phyloP scores from a whole-genome alignment of 1,140 invertebrate genomes.

The honey bee (Apis mellifera) region Amel_HAv3.1 CM009931.2:8707001-8707500 shows the following conservation, averaged over 20 bases:
- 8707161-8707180: conserved; percentile 35
- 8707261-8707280: conserved; percentile 61
- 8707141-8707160: not conserved
- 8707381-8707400: conserved; percentile 11
- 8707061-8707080: conserved; percentile 44
- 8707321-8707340: conserved; percentile 43
- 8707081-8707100: not conserved
- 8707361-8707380: not conserved
- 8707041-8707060: conserved; percentile 34
- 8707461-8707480: too few relatives aligned
- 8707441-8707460: not conserved
- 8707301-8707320: conserved; percentile 59
- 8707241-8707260: conserved; percentile 70
- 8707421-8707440: too few relatives aligned
- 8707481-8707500: too few relatives aligned
- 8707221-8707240: conserved; percentile 69
- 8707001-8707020: conserved; percentile 49
- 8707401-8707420: not conserved
- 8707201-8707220: conserved; percentile 42
- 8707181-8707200: conserved; percentile 35
- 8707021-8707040: conserved; percentile 34
- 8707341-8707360: conserved; percentile 31
- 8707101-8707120: not conserved
- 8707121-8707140: not conserved
- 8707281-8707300: conserved; percentile 48